Base-by-base conservation (phyloP, 2,888 invertebrate genomes). In the Heliconius ethilla region DNA sequence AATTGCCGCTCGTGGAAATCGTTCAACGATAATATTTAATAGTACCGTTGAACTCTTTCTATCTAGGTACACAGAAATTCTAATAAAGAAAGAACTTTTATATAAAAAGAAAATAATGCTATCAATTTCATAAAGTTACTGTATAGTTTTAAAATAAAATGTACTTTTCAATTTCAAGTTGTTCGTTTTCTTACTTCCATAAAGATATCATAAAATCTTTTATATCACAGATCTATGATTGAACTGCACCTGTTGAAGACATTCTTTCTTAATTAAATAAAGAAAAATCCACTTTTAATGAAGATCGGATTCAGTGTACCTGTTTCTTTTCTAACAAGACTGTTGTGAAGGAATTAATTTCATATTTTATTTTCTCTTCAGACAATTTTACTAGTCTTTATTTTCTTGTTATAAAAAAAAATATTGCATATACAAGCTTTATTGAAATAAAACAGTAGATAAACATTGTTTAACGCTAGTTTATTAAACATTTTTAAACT, bases 71-170 rank as follows among this genome's bases (percentile, higher is more conserved):
- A 67, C 2, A 6, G 51, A 70, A 55, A 51, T 18, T n/a, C 22
- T 51, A 45, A 70, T 29, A 29, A 29, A 51, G 18, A 3, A 29
- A 0, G n/a, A 51, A 70, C 45, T 65, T 65, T 65, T 15, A 7
- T 40, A n/a, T 51, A 66, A 72, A 70, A 77, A 74, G 73, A 33
- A 76, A 75, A 78, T 13, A 73, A 81, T 15, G 51, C 76, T 15
- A 76, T 70, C 73, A 79, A 78, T 63, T 82, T 80, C 80, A 72
- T 73, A 78, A 51, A 70, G 51, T 75, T 79, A n/a, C 15, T 55
- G n/a, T 51, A n/a, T 63, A 51, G 45, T 45, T 40, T 55, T 45
- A 15, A 45, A 77, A 77, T 59, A 13, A 73, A 77, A 73, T 73
- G 45, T 63, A 74, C 37, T 74, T 74, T 63, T 74, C 66, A 77